These are phyloP conservation scores for Polyergus mexicanus DNA, from an alignment of 1,140 invertebrate genomes.

Conservation along the genomic window DNA sequence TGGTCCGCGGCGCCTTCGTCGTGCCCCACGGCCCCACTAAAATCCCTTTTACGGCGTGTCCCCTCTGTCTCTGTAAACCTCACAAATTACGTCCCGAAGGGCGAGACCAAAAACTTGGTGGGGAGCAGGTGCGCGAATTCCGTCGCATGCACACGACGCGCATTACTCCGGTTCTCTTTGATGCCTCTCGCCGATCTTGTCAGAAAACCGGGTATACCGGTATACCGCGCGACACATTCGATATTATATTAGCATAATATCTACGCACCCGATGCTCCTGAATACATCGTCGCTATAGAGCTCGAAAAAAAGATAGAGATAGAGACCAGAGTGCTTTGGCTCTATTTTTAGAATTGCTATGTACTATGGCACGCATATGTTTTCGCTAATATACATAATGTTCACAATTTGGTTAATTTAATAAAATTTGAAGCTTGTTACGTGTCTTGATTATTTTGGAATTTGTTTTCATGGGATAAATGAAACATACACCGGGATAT, in stretches of 20 bases:
- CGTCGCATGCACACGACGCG: slow-evolving; percentile 49
- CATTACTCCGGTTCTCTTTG: not conserved
- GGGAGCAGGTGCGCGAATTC: slow-evolving; percentile 73
- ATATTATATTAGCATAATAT: slow-evolving; percentile 74
- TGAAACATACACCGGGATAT: no score
- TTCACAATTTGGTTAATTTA: not conserved
- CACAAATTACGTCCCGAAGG: slow-evolving; percentile 76
- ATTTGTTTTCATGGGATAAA: not conserved
- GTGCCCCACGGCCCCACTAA: slow-evolving; percentile 47
- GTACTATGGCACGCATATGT: slow-evolving; percentile 26
- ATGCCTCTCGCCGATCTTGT: not conserved
- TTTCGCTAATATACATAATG: slow-evolving; percentile 26
- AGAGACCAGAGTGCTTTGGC: slow-evolving; percentile 52
- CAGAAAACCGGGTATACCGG: slow-evolving; percentile 35
- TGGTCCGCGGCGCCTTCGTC: slow-evolving; percentile 37
- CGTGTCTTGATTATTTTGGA: not conserved
- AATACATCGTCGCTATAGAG: slow-evolving; percentile 66
- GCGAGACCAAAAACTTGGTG: slow-evolving; percentile 62
- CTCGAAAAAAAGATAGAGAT: slow-evolving; percentile 17
- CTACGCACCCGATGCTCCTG: slow-evolving; percentile 64
- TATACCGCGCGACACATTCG: slow-evolving; percentile 46
- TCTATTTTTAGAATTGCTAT: slow-evolving; percentile 42
- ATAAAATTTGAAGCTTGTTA: not conserved
- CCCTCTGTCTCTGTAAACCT: slow-evolving; percentile 72
- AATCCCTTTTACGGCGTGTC: slow-evolving; percentile 76